Conservation (phyloP, 1,140 invertebrate genomes). For the Platyscapa corneri region DNA sequence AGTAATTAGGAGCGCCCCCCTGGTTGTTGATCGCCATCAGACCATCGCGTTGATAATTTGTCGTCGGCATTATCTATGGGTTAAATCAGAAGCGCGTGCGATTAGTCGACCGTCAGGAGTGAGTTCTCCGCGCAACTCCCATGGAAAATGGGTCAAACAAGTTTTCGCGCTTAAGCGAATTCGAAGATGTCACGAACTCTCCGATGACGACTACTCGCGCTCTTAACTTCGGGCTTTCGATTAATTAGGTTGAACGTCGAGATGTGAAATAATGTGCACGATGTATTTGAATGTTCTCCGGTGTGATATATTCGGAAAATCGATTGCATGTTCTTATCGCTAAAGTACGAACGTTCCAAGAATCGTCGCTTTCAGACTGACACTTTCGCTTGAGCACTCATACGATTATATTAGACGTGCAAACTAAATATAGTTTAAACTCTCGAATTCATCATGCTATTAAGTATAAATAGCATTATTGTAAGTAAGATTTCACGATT, state of each 20-base stretch:
- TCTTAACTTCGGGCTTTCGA: background rate
- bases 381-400: background rate
- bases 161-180: slow-evolving; percentile 5
- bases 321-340: background rate
- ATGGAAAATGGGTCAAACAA: slow-evolving; percentile 12
- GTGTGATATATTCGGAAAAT: background rate
- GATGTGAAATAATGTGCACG: background rate
- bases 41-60: slow-evolving; percentile 94
- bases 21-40: slow-evolving; percentile 80
- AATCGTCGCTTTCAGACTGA: background rate
- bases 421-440: background rate
- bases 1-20: slow-evolving; percentile 93
- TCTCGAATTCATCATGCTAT: background rate
- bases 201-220: background rate
- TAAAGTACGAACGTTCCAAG: background rate
- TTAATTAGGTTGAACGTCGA: slow-evolving; percentile 14
- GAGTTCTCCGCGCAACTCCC: background rate
- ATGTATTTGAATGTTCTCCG: background rate
- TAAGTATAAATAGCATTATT: background rate
- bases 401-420: background rate
- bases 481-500: too few relatives aligned
- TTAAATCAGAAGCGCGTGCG: background rate
- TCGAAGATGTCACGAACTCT: background rate
- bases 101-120: background rate
- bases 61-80: slow-evolving; percentile 63